phyloP scores from a whole-genome alignment of 2,888 invertebrate species.

The Oxycera nigricornis region DNA sequence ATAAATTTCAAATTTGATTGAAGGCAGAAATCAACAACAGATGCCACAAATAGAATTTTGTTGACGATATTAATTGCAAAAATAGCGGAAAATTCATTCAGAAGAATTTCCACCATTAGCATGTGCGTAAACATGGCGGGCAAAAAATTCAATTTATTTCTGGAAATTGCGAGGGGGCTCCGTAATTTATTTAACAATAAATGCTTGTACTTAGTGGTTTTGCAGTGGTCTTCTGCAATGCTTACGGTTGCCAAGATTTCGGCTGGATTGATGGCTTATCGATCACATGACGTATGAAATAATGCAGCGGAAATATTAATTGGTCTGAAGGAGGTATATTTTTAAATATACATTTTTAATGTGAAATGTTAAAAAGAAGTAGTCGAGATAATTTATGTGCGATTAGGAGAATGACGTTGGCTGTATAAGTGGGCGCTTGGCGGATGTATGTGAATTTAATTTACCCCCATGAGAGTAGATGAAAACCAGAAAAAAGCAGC shows the following conservation, averaged over 20 bases:
- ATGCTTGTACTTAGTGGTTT: background rate
- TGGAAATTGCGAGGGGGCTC: background rate
- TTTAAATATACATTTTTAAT: no score
- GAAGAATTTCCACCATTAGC: background rate
- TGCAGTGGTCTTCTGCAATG: background rate
- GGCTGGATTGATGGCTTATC: background rate
- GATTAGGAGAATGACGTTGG: no score
- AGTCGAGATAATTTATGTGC: no score
- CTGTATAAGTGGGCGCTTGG: no score
- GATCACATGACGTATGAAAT: background rate
- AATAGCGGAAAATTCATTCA: conserved; percentile 16
- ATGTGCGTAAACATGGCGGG: background rate
- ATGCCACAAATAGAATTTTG: conserved; percentile 2
- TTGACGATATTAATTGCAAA: conserved; percentile 6
- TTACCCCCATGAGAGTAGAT: no score
- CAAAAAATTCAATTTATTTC: background rate
- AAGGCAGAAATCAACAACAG: background rate
- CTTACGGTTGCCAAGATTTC: background rate
- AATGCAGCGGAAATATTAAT: no score
- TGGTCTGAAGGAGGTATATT: no score
- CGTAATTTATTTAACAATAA: background rate
- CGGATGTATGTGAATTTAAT: no score
- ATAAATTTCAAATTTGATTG: background rate
- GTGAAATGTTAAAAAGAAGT: no score
- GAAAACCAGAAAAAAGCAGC: no score